Conservation (phyloP, 2,113 vertebrate genomes). For the Montifringilla adamsi region DNA sequence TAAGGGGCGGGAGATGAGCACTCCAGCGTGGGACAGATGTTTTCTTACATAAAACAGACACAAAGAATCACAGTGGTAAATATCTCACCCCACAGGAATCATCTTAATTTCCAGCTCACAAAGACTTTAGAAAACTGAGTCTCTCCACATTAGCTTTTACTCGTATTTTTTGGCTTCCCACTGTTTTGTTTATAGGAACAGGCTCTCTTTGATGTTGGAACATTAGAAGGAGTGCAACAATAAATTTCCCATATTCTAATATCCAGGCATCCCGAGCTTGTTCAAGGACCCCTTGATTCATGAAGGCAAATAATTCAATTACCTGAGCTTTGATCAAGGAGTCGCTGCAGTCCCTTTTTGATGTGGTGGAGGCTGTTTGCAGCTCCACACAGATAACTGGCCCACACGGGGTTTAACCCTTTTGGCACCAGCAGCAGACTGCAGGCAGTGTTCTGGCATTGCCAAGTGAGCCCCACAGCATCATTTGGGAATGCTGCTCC, state of each 20-base stretch:
- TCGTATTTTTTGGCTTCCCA: slow-evolving; percentile 3
- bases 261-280: slow-evolving; percentile 19
- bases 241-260: slow-evolving; percentile 51
- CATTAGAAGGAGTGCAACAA: slow-evolving; percentile 54
- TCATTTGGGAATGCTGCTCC: background rate
- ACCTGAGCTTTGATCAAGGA: slow-evolving; percentile 61
- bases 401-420: slow-evolving; percentile 1
- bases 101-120: background rate
- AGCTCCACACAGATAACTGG: background rate
- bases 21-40: background rate
- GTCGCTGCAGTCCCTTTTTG: slow-evolving; percentile 15
- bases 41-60: background rate
- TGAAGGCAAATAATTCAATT: slow-evolving; percentile 66
- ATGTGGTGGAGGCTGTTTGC: slow-evolving; percentile 38
- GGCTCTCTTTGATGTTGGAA: slow-evolving; percentile 33
- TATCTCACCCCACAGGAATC: background rate
- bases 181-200: slow-evolving; percentile 22
- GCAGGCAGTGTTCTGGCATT: background rate
- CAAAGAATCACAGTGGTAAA: background rate
- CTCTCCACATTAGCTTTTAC: background rate
- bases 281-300: slow-evolving; percentile 44
- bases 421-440: background rate
- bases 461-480: background rate
- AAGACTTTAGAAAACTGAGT: background rate
- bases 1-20: background rate